Evolutionary conservation across 2,888 invertebrate genomes (phyloP), one percentile per base, ranked within the genome.

Genomic region (Baronia brevicornis): DNA sequence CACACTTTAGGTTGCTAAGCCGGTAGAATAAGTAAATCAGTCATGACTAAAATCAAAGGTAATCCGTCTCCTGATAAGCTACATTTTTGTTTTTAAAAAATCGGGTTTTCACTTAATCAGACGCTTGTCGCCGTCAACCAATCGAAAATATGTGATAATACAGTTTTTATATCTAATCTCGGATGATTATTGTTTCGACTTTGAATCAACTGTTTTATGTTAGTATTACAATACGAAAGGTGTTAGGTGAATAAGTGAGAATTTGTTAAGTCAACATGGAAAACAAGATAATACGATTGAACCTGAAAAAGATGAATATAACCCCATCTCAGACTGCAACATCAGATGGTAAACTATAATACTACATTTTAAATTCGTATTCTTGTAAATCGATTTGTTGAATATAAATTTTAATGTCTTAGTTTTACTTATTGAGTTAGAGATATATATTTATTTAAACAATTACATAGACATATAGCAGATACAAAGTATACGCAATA

Each of bases 151-250:
- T 51, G 46, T 48, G 43, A 73, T 68, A 58, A 45, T 36, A 46
- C 40, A 42, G 38, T 39, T 41, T 45, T 32, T 50, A 32, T 63
- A 75, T 77, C 75, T 77, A 64, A 78, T 78, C 78, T 47, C 37
- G 28, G 40, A 42, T 44, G 30, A 36, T 36, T 31, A 25, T 31
- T 13, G 48, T 49, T 50, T 55, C 49, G 51, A 52, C 46, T 55
- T 46, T 40, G 49, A 57, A 54, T 49, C 48, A 59, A 58, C 61
- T 60, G 59, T 66, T 65, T 64, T 64, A 45, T 46, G 40, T 46
- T 33, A 38, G 38, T 51, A 56, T 53, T 52, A 48, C 35, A 40
- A 39, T 51, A 45, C 43, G 44, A 41, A 51, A 58, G 64, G 62
- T 55, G 44, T 54, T 27, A 38, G 21, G 51, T 47, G 51, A 34